Percentiles rank a stretch among this genome's conserved stretches.
Conservation (phyloP, 2,113 vertebrate species). For the Grammomys surdaster region DNA sequence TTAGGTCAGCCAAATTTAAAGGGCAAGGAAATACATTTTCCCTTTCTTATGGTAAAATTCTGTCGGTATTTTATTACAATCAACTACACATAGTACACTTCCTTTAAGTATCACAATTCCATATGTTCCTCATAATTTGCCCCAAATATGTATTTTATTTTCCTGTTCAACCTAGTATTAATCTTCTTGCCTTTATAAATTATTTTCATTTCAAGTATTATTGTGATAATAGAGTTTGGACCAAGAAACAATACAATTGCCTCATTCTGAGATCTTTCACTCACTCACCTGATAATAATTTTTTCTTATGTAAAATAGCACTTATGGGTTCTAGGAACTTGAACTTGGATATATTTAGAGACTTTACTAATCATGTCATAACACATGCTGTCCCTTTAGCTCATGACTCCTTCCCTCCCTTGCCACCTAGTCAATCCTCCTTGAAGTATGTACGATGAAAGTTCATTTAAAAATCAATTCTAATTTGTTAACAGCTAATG, state of each 20-base stretch:
- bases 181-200: not conserved
- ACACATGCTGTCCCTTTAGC: not conserved
- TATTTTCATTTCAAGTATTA: not conserved
- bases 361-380: not conserved
- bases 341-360: not conserved
- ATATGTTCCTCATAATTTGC: not conserved
- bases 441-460: slow-evolving; percentile 1
- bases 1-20: slow-evolving; percentile 34
- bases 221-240: not conserved
- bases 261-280: not conserved
- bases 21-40: not conserved
- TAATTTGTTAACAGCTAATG: not conserved
- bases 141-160: not conserved
- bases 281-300: not conserved
- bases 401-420: not conserved
- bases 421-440: not conserved
- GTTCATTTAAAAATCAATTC: not conserved
- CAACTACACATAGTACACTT: not conserved
- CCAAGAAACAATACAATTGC: not conserved
- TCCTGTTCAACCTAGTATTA: not conserved
- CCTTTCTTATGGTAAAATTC: not conserved
- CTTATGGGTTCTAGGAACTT: not conserved
- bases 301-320: not conserved
- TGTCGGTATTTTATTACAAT: not conserved
- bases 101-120: not conserved